These are phyloP conservation scores for Octopus bimaculoides DNA, from an alignment of 1,140 invertebrate species.

Conservation along the genomic window DNA sequence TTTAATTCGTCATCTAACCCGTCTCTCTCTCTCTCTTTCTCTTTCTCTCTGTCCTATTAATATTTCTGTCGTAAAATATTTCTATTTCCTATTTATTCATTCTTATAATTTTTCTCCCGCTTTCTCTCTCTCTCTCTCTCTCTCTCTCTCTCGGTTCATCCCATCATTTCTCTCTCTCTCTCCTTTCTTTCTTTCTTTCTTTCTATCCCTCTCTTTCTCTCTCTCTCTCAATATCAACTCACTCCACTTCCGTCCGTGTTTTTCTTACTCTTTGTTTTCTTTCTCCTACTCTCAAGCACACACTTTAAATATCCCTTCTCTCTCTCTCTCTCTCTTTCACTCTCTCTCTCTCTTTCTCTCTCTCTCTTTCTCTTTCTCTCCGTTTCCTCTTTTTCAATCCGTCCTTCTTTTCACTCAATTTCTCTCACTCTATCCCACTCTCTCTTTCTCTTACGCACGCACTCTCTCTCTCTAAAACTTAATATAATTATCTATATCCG, in stretches of 20 bases:
- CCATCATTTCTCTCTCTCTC: not conserved
- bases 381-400: too few species aligned
- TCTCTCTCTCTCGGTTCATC: not conserved
- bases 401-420: too few species aligned
- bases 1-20: not conserved
- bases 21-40: not conserved
- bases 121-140: not conserved
- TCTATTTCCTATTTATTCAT: not conserved
- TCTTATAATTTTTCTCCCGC: not conserved
- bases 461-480: too few species aligned
- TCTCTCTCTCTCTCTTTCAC: not conserved
- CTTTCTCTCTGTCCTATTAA: not conserved
- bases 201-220: not conserved
- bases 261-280: not conserved
- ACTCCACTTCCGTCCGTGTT: not conserved
- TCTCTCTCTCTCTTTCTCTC: not conserved
- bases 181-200: not conserved
- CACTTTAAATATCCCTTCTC: not conserved
- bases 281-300: conserved; percentile 2
- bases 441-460: too few species aligned
- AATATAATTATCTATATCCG: too few species aligned
- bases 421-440: too few species aligned
- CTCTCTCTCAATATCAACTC: not conserved
- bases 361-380: too few species aligned
- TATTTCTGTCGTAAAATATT: not conserved